A percentile compares a stretch with the other conserved stretches of the same genome.
These are phyloP conservation scores for Eristalinus aeneus DNA, from an alignment of 2,888 invertebrate species.

Conservation along the genomic window DNA sequence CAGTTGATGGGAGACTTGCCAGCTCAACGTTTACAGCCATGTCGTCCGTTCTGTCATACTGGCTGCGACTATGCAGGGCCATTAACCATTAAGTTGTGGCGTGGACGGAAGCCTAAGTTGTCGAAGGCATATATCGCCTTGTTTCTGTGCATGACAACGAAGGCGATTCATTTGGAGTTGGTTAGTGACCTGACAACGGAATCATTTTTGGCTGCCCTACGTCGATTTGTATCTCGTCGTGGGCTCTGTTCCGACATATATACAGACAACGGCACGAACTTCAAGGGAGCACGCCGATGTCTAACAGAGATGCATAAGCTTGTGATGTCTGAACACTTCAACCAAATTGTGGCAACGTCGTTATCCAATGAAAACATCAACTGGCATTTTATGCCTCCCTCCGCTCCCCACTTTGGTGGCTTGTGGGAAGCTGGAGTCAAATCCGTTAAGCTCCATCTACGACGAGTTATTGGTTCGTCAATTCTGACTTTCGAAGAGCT, in stretches of 20 bases:
- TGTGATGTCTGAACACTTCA: not conserved
- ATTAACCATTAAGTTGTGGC: too few relatives aligned
- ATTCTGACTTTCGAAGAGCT: slow-evolving; percentile 40
- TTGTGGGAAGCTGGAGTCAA: slow-evolving; percentile 37
- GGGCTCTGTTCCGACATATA: slow-evolving; percentile 71
- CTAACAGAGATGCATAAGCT: not conserved
- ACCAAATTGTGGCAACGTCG: not conserved
- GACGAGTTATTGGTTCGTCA: slow-evolving; percentile 14
- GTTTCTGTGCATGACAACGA: slow-evolving; percentile 69
- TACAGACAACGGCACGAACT: slow-evolving; percentile 71
- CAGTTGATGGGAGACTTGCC: slow-evolving; percentile 15
- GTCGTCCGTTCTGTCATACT: not conserved
- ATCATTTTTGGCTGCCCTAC: too few relatives aligned
- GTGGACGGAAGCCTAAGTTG: too few relatives aligned
- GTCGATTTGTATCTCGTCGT: slow-evolving; percentile 72
- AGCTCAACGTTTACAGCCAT: too few relatives aligned
- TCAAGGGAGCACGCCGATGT: not conserved
- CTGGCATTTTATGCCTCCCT: slow-evolving; percentile 14
- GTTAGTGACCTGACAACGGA: slow-evolving; percentile 39
- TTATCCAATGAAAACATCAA: not conserved
- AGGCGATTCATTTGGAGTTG: slow-evolving; percentile 72
- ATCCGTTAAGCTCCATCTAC: slow-evolving; percentile 38
- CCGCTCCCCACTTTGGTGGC: slow-evolving; percentile 19
- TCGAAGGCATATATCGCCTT: too few relatives aligned
- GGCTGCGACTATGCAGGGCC: too few relatives aligned